Evolutionary conservation across 2,113 vertebrate species (phyloP).

Genomic region (Eonycteris spelaea): DNA sequence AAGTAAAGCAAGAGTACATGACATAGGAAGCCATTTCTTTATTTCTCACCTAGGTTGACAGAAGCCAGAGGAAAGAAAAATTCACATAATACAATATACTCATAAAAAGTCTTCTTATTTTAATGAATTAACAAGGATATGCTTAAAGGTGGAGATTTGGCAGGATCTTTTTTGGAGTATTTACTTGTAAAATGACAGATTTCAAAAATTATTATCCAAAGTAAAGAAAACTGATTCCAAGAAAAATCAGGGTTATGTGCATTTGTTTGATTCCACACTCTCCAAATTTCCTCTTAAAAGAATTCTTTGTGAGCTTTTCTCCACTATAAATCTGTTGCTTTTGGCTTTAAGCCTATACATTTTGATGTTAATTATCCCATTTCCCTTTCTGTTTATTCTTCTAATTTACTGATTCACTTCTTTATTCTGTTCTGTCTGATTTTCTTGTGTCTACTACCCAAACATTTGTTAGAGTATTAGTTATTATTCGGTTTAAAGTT

Average conservation of each 20-base stretch:
- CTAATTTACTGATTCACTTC: neutral
- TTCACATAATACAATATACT: neutral
- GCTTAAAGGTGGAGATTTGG: neutral
- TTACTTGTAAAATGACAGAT: slow-evolving; percentile 33
- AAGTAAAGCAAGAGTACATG: neutral
- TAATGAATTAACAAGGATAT: slow-evolving; percentile 10
- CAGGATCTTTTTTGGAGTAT: neutral
- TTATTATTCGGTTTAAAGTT: neutral
- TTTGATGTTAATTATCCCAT: neutral
- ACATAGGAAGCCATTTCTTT: neutral
- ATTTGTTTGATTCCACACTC: slow-evolving; percentile 13
- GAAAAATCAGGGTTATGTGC: neutral
- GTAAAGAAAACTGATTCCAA: slow-evolving; percentile 53
- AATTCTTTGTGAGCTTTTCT: neutral
- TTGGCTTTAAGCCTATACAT: slow-evolving; percentile 3
- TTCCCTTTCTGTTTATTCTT: neutral
- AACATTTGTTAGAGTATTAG: neutral
- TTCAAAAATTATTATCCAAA: slow-evolving; percentile 49
- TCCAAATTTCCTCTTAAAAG: slow-evolving; percentile 21
- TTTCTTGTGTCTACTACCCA: neutral
- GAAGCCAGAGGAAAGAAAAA: neutral
- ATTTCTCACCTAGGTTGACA: neutral
- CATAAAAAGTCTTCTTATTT: neutral
- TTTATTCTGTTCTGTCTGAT: neutral
- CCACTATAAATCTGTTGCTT: neutral